phyloP scores from a whole-genome alignment of 2,888 invertebrate genomes.

The Tricholauxania praeusta region DNA sequence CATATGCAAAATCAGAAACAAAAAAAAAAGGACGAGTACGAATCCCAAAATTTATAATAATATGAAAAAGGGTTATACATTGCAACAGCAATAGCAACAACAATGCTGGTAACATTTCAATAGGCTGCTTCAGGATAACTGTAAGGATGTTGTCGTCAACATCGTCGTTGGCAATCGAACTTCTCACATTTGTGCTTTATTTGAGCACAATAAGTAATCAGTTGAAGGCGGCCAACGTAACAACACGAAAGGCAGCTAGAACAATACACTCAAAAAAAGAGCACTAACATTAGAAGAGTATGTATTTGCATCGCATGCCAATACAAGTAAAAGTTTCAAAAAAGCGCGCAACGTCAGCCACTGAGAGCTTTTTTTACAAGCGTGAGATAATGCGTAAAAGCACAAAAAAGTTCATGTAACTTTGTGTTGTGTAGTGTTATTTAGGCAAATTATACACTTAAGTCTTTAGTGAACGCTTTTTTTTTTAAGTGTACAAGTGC shows the following conservation, averaged over 20 bases:
- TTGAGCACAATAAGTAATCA: constrained; percentile 39
- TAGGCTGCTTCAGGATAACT: constrained; percentile 8
- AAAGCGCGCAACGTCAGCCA: no score
- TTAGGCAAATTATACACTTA: no score
- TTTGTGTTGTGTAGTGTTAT: no score
- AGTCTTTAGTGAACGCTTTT: no score
- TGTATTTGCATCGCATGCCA: no score
- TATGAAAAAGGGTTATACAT: constrained; percentile 34
- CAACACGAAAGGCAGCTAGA: constrained; percentile 4
- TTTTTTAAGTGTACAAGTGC: no score
- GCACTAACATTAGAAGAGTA: no score
- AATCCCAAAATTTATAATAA: constrained; percentile 28
- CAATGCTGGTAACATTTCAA: constrained; percentile 26
- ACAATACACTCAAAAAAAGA: not conserved
- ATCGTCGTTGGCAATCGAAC: constrained; percentile 39
- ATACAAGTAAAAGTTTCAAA: no score
- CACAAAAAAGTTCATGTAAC: no score
- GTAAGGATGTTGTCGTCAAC: constrained; percentile 1
- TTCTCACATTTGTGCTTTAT: constrained; percentile 36
- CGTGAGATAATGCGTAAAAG: no score
- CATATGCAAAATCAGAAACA: constrained; percentile 29
- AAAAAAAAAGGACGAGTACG: not conserved
- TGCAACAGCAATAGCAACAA: constrained; percentile 7
- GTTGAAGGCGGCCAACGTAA: constrained; percentile 28
- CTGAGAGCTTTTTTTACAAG: no score